Evolutionary conservation across 2,888 invertebrate species (phyloP).

Genomic region (Erannis defoliaria): DNA sequence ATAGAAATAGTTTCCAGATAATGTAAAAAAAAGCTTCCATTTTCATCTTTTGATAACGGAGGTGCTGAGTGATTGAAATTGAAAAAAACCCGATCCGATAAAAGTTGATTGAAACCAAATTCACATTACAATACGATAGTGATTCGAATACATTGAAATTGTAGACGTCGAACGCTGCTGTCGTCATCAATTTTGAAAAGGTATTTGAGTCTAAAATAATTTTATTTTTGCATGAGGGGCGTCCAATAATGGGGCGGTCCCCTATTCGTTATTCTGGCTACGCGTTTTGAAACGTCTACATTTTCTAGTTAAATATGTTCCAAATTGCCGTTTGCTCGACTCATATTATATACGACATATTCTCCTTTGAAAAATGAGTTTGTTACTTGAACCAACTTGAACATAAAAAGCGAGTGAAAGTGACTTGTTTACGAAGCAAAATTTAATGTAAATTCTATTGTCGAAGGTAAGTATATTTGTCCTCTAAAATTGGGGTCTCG

Average conservation of each 20-base stretch:
- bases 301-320: slow-evolving; percentile 72
- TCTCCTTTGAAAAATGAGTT: slow-evolving; percentile 46
- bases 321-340: slow-evolving; percentile 73
- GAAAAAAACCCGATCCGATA: slow-evolving; percentile 30
- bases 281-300: slow-evolving; percentile 64
- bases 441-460: slow-evolving; percentile 41
- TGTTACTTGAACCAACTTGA: slow-evolving; percentile 46
- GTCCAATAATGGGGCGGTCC: slow-evolving; percentile 56
- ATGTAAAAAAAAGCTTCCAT: slow-evolving; percentile 23
- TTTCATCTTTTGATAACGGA: slow-evolving; percentile 31
- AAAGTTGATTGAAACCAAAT: slow-evolving; percentile 44
- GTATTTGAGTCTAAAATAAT: slow-evolving; percentile 72
- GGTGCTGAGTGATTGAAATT: slow-evolving; percentile 34
- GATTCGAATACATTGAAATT: slow-evolving; percentile 47
- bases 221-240: slow-evolving; percentile 69
- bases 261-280: slow-evolving; percentile 73
- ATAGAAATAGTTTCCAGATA: slow-evolving; percentile 50
- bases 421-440: slow-evolving; percentile 41
- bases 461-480: slow-evolving; percentile 28
- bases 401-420: slow-evolving; percentile 44
- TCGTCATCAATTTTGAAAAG: slow-evolving; percentile 64
- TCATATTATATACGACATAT: slow-evolving; percentile 41
- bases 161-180: slow-evolving; percentile 42
- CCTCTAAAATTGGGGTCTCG: slow-evolving; percentile 29
- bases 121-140: slow-evolving; percentile 42